Base-by-base conservation (phyloP, 2,888 invertebrate genomes). In the Anthophora plumipes region DNA sequence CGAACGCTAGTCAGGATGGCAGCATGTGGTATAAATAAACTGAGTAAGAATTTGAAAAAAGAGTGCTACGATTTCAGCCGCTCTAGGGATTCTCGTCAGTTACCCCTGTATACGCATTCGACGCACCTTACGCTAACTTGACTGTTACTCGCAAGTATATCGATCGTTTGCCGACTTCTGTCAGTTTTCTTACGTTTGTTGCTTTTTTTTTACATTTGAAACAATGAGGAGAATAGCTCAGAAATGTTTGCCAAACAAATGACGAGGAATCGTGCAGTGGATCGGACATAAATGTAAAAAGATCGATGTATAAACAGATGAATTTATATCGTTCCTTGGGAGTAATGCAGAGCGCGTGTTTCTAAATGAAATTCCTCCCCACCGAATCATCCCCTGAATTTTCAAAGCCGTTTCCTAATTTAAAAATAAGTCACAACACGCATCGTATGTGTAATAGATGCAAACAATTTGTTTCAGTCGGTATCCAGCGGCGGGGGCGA, bases 391-490 rank as follows among this genome's bases (percentile, higher is more conserved):
- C 2, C 31, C 31, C n/a, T n/a, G 14, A 8, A 3, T 5, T 43
- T 22, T 17, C 25, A 8, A 9, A 41, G 41, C 41, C 41, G 8
- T 20, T 20, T 8, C 37, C 37, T 20, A 8, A 31, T 4, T 9
- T 55, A 17, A 41, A 41, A 22, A 60, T 41, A 22, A 14, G 9
- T 22, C 0, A 17, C 20, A 46, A 61, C 6, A 0, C 31, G 48
- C 14, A 37, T 17, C 37, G 7, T 63, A 20, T 43, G 8, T 9
- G 31, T 14, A 22, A 60, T 31, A 6, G 1, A 12, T 14, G 0
- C 14, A 20, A 41, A 25, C n/a, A 12, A 20, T 70, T 75, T 84
- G 77, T 84, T 84, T 63, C 48, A 67, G 75, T 87, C 91, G 92
- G 83, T 87, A 60, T 77, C 20, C 72, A 72, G 48, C 46, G 67